Percentiles rank a stretch among this genome's conserved stretches.
phyloP scores from a whole-genome alignment of 2,113 vertebrate genomes.

The Pedionomus torquatus region DNA sequence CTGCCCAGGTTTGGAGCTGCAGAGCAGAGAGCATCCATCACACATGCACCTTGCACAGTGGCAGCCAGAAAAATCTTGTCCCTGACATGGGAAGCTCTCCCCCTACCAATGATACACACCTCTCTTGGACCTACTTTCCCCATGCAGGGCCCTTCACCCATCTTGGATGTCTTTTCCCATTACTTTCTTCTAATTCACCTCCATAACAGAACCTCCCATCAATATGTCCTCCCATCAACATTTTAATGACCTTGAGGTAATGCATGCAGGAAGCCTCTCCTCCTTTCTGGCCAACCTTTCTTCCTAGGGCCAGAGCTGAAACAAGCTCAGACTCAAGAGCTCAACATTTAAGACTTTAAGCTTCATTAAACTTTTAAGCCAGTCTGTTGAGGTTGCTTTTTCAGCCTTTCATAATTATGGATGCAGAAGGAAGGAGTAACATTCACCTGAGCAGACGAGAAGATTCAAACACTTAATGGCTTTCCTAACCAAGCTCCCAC shows the following conservation, averaged over 20 bases:
- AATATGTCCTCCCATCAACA: not conserved
- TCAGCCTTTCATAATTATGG: slow-evolving; percentile 41
- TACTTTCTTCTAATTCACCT: not conserved
- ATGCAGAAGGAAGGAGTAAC: slow-evolving; percentile 9
- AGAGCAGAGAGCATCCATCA: not conserved
- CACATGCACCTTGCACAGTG: not conserved
- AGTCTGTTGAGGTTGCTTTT: slow-evolving; percentile 22
- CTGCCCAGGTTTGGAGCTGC: not conserved
- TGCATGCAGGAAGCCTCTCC: not conserved
- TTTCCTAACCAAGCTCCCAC: slow-evolving; percentile 16
- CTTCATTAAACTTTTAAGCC: slow-evolving; percentile 74
- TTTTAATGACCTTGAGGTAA: not conserved
- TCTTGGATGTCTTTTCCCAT: not conserved
- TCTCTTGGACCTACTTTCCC: not conserved
- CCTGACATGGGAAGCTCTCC: not conserved
- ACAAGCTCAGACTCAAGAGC: not conserved
- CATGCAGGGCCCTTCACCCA: not conserved
- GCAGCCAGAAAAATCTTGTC: not conserved
- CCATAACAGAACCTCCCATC: not conserved
- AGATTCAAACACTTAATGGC: slow-evolving; percentile 56
- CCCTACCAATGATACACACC: not conserved
- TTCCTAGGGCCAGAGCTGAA: slow-evolving; percentile 18
- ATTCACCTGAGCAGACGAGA: slow-evolving; percentile 45
- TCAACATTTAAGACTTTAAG: not conserved
- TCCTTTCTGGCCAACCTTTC: slow-evolving; percentile 37